These are phyloP conservation scores for Archaeoteleia sp. DNA, from an alignment of 2,888 invertebrate species.

Conservation along the genomic window DNA sequence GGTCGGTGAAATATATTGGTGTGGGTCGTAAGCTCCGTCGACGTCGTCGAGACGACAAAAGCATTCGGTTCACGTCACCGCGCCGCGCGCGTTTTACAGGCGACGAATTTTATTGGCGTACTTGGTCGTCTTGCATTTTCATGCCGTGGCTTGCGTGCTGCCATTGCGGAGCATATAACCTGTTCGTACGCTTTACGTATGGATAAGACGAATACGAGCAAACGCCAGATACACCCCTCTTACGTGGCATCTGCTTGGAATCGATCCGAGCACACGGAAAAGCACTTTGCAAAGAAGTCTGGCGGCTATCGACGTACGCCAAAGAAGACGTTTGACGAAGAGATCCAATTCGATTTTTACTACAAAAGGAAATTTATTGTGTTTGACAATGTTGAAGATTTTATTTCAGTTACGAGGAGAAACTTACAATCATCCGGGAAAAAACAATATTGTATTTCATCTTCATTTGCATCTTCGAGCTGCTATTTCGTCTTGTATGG, in stretches of 20 bases:
- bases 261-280: conserved; percentile 52
- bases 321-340: conserved; percentile 4
- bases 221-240: conserved; percentile 9
- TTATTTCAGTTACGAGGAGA: too few relatives aligned
- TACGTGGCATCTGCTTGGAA: conserved; percentile 41
- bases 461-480: too few relatives aligned
- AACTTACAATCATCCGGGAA: too few relatives aligned
- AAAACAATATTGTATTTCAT: too few relatives aligned
- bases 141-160: conserved; percentile 59
- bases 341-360: not conserved
- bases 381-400: too few relatives aligned
- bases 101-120: conserved; percentile 72
- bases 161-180: conserved; percentile 31
- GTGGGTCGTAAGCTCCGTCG: conserved; percentile 29
- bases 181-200: conserved; percentile 41
- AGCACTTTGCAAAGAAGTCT: conserved; percentile 45
- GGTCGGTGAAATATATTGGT: conserved; percentile 33
- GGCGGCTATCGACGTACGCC: too few relatives aligned
- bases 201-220: conserved; percentile 40
- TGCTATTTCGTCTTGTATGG: too few relatives aligned
- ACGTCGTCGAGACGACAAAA: conserved; percentile 53
- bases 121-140: conserved; percentile 69
- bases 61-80: conserved; percentile 72
- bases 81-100: conserved; percentile 70
- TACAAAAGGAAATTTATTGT: not conserved